Percentiles rank a stretch among this genome's conserved stretches.
Conservation (phyloP, 2,888 invertebrate genomes). For the Hololepta plana region DNA sequence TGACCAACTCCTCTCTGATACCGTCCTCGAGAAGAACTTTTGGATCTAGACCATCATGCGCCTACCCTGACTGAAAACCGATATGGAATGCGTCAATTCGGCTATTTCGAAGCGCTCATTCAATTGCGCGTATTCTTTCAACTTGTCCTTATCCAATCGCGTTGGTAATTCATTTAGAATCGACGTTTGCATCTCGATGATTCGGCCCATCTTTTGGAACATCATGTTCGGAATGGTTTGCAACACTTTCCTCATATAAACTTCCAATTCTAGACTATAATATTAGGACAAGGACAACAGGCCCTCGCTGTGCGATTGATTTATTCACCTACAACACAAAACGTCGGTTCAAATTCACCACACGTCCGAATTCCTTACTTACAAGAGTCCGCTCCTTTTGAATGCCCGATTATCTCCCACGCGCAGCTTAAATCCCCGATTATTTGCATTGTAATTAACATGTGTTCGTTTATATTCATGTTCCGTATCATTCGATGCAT, state of each 20-base stretch:
- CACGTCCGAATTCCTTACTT: conserved; percentile 75
- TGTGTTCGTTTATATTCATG: conserved; percentile 80
- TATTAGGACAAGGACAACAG: conserved; percentile 82
- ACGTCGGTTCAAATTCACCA: conserved; percentile 61
- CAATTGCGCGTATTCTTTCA: conserved; percentile 82
- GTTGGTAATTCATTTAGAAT: conserved; percentile 84
- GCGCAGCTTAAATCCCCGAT: conserved; percentile 91
- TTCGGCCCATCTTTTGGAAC: conserved; percentile 75
- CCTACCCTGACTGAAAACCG: conserved; percentile 93
- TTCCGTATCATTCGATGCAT: conserved; percentile 76
- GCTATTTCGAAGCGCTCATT: conserved; percentile 82
- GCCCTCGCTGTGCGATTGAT: conserved; percentile 84
- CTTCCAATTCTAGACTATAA: conserved; percentile 80
- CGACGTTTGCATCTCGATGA: conserved; percentile 78
- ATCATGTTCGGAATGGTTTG: conserved; percentile 96
- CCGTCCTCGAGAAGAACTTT: conserved; percentile 90
- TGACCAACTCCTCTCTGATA: conserved; percentile 75
- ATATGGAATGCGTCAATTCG: conserved; percentile 80
- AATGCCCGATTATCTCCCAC: conserved; percentile 86
- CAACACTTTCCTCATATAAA: conserved; percentile 81
- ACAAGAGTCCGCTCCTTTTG: no score
- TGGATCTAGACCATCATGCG: conserved; percentile 89
- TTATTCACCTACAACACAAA: conserved; percentile 87
- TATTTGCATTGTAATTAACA: conserved; percentile 77
- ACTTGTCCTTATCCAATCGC: conserved; percentile 79